Conservation (phyloP, 2,113 vertebrate species). For the Centropus unirufus region DNA sequence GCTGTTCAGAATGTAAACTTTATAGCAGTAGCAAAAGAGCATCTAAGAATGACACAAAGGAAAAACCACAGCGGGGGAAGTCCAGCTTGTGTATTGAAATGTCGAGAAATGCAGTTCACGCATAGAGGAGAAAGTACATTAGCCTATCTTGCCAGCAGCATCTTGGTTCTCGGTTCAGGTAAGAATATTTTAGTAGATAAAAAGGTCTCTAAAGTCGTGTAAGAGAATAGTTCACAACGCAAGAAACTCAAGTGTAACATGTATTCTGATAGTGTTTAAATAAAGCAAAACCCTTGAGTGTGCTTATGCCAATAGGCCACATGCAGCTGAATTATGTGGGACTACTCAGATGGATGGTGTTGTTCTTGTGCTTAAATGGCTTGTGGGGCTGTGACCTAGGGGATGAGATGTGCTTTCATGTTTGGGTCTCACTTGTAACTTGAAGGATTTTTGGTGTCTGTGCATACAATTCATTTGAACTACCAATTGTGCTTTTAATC, state of each 20-base stretch:
- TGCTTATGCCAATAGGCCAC: background rate
- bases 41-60: background rate
- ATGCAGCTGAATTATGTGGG: background rate
- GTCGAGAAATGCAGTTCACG: background rate
- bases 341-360: background rate
- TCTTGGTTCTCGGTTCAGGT: background rate
- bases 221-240: background rate
- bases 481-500: background rate
- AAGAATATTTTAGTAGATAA: background rate
- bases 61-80: background rate
- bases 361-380: background rate
- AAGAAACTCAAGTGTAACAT: background rate
- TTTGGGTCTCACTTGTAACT: background rate
- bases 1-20: background rate
- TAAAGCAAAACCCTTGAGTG: background rate
- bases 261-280: constrained; percentile 30
- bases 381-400: constrained; percentile 1
- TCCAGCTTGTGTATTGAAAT: background rate
- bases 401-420: background rate
- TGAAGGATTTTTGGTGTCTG: background rate
- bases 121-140: background rate
- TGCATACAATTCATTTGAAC: background rate
- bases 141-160: background rate
- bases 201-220: background rate
- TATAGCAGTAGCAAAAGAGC: background rate